phyloP scores from a whole-genome alignment of 1,140 invertebrate species.

The Drosophila kepulauana region DNA sequence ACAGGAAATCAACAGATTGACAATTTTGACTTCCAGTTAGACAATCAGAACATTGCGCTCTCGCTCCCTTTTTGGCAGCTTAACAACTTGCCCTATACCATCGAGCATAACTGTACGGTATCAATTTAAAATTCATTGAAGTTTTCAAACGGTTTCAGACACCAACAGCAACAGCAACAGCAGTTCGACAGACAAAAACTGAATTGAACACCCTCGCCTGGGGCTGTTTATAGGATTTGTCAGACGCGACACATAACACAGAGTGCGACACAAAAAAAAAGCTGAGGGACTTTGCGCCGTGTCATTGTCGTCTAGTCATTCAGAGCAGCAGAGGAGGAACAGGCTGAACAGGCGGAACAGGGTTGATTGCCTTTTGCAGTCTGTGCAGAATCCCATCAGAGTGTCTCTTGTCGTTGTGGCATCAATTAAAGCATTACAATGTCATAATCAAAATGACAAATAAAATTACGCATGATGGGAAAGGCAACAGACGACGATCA shows the following conservation, averaged over 20 bases:
- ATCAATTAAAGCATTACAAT: slow-evolving; percentile 85
- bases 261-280: slow-evolving; percentile 35
- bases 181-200: background rate
- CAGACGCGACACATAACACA: slow-evolving; percentile 47
- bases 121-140: slow-evolving; percentile 83
- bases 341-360: slow-evolving; percentile 18
- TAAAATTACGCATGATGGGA: slow-evolving; percentile 84
- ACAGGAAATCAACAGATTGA: background rate
- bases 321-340: background rate
- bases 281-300: slow-evolving; percentile 50
- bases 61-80: slow-evolving; percentile 9
- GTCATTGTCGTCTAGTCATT: slow-evolving; percentile 68
- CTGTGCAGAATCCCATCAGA: slow-evolving; percentile 30
- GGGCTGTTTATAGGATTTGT: slow-evolving; percentile 78
- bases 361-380: slow-evolving; percentile 78
- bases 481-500: slow-evolving; percentile 70
- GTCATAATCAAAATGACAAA: slow-evolving; percentile 85
- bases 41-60: slow-evolving; percentile 4
- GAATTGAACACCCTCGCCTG: slow-evolving; percentile 41
- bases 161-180: slow-evolving; percentile 7
- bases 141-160: slow-evolving; percentile 50
- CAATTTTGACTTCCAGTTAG: slow-evolving; percentile 12
- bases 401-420: slow-evolving; percentile 55
- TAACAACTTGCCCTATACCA: slow-evolving; percentile 31
- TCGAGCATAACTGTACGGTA: slow-evolving; percentile 41